phyloP scores from a whole-genome alignment of 1,140 invertebrate genomes.

The Elymnias hypermnestra region DNA sequence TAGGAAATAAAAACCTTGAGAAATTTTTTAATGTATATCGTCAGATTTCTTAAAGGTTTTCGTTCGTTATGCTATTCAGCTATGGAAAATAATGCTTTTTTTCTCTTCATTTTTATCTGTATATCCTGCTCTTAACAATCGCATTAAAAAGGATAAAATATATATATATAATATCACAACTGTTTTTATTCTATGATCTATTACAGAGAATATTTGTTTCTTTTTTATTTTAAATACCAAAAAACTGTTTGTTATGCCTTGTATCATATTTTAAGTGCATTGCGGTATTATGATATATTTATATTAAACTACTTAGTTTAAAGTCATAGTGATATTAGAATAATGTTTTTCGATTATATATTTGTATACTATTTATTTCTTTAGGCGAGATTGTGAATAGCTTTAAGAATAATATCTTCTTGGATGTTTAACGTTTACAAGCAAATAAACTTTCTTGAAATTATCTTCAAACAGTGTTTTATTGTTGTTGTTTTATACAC shows the following conservation, averaged over 20 bases:
- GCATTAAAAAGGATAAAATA: no score
- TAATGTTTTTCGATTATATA: slow-evolving; percentile 67
- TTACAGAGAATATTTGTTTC: slow-evolving; percentile 6
- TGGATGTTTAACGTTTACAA: slow-evolving; percentile 66
- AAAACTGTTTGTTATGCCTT: slow-evolving; percentile 27
- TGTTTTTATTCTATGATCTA: no score
- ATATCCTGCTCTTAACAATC: no score
- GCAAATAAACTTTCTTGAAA: slow-evolving; percentile 61
- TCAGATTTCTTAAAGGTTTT: no score
- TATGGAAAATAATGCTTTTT: no score
- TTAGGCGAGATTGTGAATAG: slow-evolving; percentile 61
- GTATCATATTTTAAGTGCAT: slow-evolving; percentile 21
- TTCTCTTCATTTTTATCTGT: no score
- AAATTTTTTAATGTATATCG: no score
- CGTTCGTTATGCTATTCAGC: no score
- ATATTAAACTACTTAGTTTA: slow-evolving; percentile 48
- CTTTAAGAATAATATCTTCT: slow-evolving; percentile 55
- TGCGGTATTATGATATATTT: slow-evolving; percentile 23
- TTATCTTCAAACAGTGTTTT: slow-evolving; percentile 20
- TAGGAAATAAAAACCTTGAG: no score
- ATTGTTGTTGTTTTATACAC: no score
- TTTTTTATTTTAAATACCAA: slow-evolving; percentile 15
- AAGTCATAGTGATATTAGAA: slow-evolving; percentile 69
- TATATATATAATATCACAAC: no score
- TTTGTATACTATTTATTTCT: slow-evolving; percentile 70